Evolutionary conservation across 1,140 invertebrate species (phyloP), one percentile per base, ranked within the genome.

Genomic region (Drosophila burlai): DNA sequence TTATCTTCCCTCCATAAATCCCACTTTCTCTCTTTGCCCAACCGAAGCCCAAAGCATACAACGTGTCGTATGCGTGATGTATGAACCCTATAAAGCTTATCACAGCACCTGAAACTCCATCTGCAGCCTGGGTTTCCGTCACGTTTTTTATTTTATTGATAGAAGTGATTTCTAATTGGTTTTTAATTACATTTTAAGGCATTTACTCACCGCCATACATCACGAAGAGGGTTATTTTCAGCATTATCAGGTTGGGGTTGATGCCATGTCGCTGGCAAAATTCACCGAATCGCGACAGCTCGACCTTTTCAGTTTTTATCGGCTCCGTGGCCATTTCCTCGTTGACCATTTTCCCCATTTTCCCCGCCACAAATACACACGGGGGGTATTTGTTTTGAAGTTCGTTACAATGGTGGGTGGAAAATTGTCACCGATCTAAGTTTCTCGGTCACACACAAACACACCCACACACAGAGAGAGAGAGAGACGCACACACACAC

Each of bases 151-250:
- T 21, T 38, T 43, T 21, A 26, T 10, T 42, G 47, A 61, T 60
- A 52, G 43, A 3, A 18, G 29, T 9, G n/a, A 68, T 58, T 60
- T 69, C 29, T 80, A 89, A 86, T 86, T 80, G 61, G 18, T 74
- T 83, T 86, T 68, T 86, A 83, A 86, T 86, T 13, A 38, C 10
- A 29, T 57, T 38, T 26, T 16, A 29, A 21, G 13, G 29, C 10
- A n/a, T 24, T 42, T 72, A 92, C 92, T 93, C 93, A 96, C 95
- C 95, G 93, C 96, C 96, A 91, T 96, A 97, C 94, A 96, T 96
- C 81, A 97, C 95, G 92, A 97, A 97, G 9, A 97, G 93, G 45
- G 96, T 96, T 74, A 97, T 94, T 94, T 97, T 97, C 69, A 97
- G 94, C 94, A 96, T 96, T 76, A 96, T 94, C 61, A 96, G 93